Percentiles rank a stretch among this genome's conserved stretches.
These are phyloP conservation scores for Pelvicachromis taeniatus DNA, from an alignment of 2,113 vertebrate species.

Conservation along the genomic window DNA sequence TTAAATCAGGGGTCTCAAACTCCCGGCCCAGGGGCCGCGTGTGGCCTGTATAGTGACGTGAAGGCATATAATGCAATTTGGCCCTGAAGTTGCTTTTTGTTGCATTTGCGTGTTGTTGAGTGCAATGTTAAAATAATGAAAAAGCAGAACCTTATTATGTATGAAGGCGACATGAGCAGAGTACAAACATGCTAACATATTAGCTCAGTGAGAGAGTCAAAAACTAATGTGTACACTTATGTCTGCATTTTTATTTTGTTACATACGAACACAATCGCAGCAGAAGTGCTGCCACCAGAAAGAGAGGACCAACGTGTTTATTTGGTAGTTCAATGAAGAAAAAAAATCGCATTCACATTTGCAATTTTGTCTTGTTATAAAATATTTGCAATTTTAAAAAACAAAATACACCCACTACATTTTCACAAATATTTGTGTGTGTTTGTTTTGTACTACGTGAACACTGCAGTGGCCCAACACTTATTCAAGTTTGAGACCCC, in stretches of 20 bases:
- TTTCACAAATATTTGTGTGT: neutral
- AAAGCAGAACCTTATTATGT: accelerated
- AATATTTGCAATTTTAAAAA: neutral
- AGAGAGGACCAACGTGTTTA: neutral
- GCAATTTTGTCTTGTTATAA: neutral
- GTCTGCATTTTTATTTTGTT: neutral
- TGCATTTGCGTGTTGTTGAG: neutral
- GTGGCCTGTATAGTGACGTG: neutral
- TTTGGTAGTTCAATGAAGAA: neutral
- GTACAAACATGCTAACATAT: too few relatives aligned
- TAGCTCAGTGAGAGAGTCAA: neutral
- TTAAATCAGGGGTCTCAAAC: neutral
- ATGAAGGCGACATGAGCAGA: neutral
- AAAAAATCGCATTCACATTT: accelerated
- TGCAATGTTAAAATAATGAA: neutral
- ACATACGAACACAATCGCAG: neutral
- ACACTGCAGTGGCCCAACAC: neutral
- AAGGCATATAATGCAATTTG: neutral
- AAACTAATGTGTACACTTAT: neutral
- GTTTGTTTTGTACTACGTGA: neutral
- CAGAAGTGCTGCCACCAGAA: neutral
- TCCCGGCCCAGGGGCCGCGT: accelerated
- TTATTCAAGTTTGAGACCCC: accelerated
- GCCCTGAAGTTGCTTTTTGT: neutral
- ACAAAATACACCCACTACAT: neutral